A percentile compares a stretch with the other conserved stretches of the same genome.
Conservation (phyloP, 2,797 vertebrate species). For the Hirundo rustica region DNA sequence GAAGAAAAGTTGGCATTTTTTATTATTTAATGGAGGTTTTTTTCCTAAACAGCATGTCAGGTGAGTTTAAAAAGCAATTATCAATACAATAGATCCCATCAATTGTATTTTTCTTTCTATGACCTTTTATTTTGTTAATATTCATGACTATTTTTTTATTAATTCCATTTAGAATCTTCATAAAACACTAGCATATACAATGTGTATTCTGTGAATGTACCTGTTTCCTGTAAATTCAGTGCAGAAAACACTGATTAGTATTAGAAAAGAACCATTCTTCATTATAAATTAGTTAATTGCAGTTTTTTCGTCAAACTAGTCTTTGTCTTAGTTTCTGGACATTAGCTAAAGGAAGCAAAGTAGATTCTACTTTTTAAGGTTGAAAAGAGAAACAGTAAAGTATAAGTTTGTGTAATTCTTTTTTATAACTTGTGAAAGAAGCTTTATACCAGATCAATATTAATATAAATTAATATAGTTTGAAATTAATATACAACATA, state of each 20-base stretch:
- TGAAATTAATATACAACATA: background rate
- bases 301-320: background rate
- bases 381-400: background rate
- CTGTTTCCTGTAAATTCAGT: background rate
- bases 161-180: background rate
- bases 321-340: background rate
- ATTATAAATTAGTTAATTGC: background rate
- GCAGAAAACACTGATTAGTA: background rate
- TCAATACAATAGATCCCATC: background rate
- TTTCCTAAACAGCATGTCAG: background rate
- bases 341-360: background rate
- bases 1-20: fast-evolving
- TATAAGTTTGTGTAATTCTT: background rate
- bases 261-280: background rate
- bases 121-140: background rate
- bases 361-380: background rate
- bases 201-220: background rate
- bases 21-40: background rate
- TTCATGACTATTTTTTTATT: background rate
- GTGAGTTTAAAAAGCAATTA: background rate
- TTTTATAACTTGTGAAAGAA: background rate
- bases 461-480: too few relatives aligned
- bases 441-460: background rate
- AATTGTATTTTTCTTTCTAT: background rate
- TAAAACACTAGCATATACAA: background rate